Evolutionary conservation across 2,113 vertebrate genomes (phyloP), one percentile per base, ranked within the genome.

Genomic region (Tachuris rubrigastra): DNA sequence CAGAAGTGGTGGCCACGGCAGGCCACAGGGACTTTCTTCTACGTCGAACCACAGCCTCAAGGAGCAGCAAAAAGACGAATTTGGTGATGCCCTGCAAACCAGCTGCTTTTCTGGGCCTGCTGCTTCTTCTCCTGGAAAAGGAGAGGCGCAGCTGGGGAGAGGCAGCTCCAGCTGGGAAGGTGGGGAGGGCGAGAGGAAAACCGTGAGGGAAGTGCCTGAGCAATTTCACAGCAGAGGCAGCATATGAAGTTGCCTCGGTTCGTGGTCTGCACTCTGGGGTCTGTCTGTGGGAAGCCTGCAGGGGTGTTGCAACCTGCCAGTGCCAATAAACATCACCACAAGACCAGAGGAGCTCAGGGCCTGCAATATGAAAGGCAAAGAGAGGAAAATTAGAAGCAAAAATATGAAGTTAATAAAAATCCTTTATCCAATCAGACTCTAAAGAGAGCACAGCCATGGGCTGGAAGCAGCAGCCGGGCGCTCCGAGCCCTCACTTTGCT

Each of bases 341-440:
- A 91, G 86, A 97, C 92, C 90, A 86, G 95, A 93, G 93, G 72
- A 95, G 35, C 28, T 82, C 83, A 62, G 68, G 85, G 84, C 89
- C 94, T 97, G 85, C 68, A 87, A 90, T 96, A 95, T 96, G 95
- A 97, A 97, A 97, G 96, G 96, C 90, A 96, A 96, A 92, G 93
- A 94, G 90, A 95, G 74, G 94, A 96, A 97, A 97, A 98, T 97
- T 94, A 97, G 96, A 97, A 94, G 95, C 41, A 94, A 97, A 96
- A 98, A 98, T 97, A 95, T 97, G 97, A 98, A 97, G 93, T 98
- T 98, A 98, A 98, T 98, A 98, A 98, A 97, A 97, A 94, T 91
- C 95, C 79, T 96, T 97, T 88, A 97, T 97, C 96, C 98, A 98
- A 97, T 98, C 98, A 97, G 93, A 93, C 94, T 97, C 96, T 78